Evolutionary conservation across 1,140 invertebrate species (phyloP), one percentile per base, ranked within the genome.

Genomic region (Yoshiicerus persimilis): DNA sequence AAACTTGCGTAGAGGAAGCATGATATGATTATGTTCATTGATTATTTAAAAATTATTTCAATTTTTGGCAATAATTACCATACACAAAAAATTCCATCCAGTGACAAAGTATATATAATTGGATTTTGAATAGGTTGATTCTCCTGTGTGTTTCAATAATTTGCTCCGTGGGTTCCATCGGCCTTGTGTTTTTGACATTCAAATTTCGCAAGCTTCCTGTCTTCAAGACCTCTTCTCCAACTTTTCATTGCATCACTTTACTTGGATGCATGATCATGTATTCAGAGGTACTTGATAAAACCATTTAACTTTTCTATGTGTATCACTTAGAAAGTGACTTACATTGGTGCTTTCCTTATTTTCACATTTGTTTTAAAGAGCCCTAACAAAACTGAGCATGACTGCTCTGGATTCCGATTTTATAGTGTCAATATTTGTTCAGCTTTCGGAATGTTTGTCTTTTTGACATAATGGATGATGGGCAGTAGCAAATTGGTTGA

Each of bases 181-280:
- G 95, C 10, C 92, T 98, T 23, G 95, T 96, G 20, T 93, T 94
- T 34, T 96, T 97, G 91, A 96, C 97, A 62, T 96, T 96, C 90
- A 95, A 96, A 89, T 96, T 97, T 91, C 94, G 96, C 16, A 94
- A 95, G 84, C 94, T 96, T 64, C 97, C 97, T 93, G 96, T 98
- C 38, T 97, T 98, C 92, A 96, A 97, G 91, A 96, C 97, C 1
- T 97, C 97, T 30, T 97, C 96, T 91, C 97, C 97, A 41, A 97
- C 97, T 87, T 98, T 98, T 92, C 94, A 97, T 83, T 95, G 96
- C 90, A 97, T 97, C 90, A 97, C 96, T 13, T 94, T 97, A 16
- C 93, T 97, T 38, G 97, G 96, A 47, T 97, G 96, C 92, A 95
- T 95, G 89, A 97, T 97, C 88, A 97, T 97, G 97, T 97, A 97